Base-by-base conservation (phyloP, 2,888 invertebrate species). In the Amphiduros pacificus region DNA sequence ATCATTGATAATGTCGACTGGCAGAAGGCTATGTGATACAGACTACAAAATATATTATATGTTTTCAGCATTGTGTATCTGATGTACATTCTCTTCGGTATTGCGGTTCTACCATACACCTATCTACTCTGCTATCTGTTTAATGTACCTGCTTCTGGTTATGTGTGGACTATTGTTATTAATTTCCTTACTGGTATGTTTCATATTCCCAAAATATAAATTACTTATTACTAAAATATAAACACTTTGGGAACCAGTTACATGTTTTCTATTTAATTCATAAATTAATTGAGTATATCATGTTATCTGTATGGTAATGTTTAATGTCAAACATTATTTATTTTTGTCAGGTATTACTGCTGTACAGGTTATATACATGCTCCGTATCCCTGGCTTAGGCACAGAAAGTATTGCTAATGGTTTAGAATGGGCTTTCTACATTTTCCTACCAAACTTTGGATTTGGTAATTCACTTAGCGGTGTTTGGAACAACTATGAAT, bases 101-200 rank as follows among this genome's bases (percentile, higher is more conserved):
- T 87, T 76, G 85, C 89, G 0, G 88, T 89, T 78, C 79, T 93
- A 64, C 92, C 93, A 0, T 82, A 91, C 40, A 88, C 87, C 69
- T 93, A 92, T 77, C 71, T 91, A 9, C 81, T 86, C 55, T 89
- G 91, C 2, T 87, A 87, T 73, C 65, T 87, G n/a, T 92, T 91
- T 78, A 83, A 84, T 11, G 87, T 89, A 3, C 90, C 92, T 0
- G 87, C 92, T 0, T 86, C 89, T 0, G 92, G 91, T 11, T 92
- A 90, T 80, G 89, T 90, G 0, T 85, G 88, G 60, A 85, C 90
- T 75, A 88, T 89, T 40, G 87, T 92, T 71, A 77, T 90, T 31
- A 91, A 90, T 74, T 86, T 90, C 24, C 85, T 91, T 58, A 85
- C 89, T 59, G 92, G 91, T 90, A 63, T 60, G n/a, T n/a, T n/a